Evolutionary conservation across 2,888 invertebrate species (phyloP), one percentile per base, ranked within the genome.

Genomic region (Bedellia somnulentella): DNA sequence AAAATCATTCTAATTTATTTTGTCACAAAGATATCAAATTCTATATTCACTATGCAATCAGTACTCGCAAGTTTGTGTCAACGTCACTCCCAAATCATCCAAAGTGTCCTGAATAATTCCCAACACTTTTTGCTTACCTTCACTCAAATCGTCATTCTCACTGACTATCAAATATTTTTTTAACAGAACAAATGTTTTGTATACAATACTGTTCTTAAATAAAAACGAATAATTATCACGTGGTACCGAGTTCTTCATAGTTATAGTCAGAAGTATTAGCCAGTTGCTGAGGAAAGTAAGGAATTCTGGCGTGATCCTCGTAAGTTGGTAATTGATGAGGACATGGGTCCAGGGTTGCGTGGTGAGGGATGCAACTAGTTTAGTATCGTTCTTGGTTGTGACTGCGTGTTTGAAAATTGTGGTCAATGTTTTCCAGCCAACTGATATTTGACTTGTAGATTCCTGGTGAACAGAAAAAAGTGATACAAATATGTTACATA

Each of bases 261-360:
- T 41, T 47, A 68, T 60, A 34, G 48, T 61, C 1, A 71, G 38
- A 12, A 71, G 44, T 11, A 48, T 57, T 1, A 75, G 36, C 73
- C 73, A 75, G 33, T 56, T 60, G 27, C 56, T 52, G 4, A 49
- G 43, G 31, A 70, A 73, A 2, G 49, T 49, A 2, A 73, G 35
- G 37, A 71, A 73, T 36, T 73, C 71, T 5, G 47, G 38, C 1
- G 61, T 57, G 1, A 55, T 37, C 4, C 48, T 52, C 5, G 64
- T 52, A n/a, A 70, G 37, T 52, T 71, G 70, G 37, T 68, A 75
- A 31, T 62, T 54, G 43, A 73, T 52, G 2, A 75, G 42, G 0
- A 52, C 56, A 39, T 64, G 59, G 0, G 67, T 71, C 73, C 73
- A 73, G 0, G 70, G 64, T 38, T 75, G 73, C 0, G 62, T 60